Evolutionary conservation across 2,113 vertebrate genomes (phyloP), one percentile per base, ranked within the genome.

Genomic region (Prochilodus magdalenae): DNA sequence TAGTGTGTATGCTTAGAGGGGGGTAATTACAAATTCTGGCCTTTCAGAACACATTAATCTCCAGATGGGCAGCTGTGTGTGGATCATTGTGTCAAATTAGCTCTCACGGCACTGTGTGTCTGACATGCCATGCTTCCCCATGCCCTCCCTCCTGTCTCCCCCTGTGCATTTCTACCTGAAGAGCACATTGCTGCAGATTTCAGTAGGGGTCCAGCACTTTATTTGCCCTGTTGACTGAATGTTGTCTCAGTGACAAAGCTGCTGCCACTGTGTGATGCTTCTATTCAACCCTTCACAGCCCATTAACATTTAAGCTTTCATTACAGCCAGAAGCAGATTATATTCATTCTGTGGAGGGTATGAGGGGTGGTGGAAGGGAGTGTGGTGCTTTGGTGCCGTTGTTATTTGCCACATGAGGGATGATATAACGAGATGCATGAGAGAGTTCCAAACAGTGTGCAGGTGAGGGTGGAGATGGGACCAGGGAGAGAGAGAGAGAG

Each of bases 381-480:
- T 36, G n/a, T 29, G 30, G 44, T 3, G 16, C 44, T 67, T 49
- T 18, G 62, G 47, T 69, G 65, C 22, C 69, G 63, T 77, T 86
- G 74, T 79, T 47, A 77, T 82, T 80, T 60, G 27, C 69, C 65
- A 73, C 49, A 65, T 84, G 55, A 80, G 65, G 67, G 30, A 40
- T 90, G 75, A 88, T 82, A 67, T 71, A 67, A 87, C 75, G 77
- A 84, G 81, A 82, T 18, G 65, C 69, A 75, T 84, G 77, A 82
- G 60, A 75, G 69, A 60, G 57, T 74, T 80, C 74, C 81, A 84
- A 81, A 75, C 66, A 60, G 77, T 57, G 55, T 72, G 66, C 72
- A 73, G 69, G 70, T 80, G 49, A 70, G 63, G 81, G 67, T 29
- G 73, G 29, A 73, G 62, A 70, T 36, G 49, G 47, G 33, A 72